A percentile compares a stretch with the other conserved stretches of the same genome.
phyloP scores from a whole-genome alignment of 1,140 invertebrate species.

The Orius insidiosus region DNA sequence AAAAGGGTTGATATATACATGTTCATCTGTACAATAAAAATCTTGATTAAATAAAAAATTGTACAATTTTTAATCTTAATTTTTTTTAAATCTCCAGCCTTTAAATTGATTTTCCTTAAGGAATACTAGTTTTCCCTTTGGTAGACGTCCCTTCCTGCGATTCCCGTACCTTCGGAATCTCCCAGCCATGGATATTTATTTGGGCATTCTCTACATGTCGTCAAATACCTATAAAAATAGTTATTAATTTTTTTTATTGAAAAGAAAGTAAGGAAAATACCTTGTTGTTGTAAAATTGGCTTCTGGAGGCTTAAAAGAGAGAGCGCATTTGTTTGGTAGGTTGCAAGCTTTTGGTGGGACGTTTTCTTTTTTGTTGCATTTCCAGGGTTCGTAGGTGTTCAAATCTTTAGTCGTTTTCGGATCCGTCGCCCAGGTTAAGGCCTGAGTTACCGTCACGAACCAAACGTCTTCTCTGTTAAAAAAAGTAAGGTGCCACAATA shows the following conservation, averaged over 20 bases:
- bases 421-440: constrained; percentile 77
- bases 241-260: constrained; percentile 5
- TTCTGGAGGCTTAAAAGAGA: constrained; percentile 57
- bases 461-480: constrained; percentile 63
- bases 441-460: constrained; percentile 80
- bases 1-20: no score
- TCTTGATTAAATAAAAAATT: background rate
- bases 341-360: constrained; percentile 57
- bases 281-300: constrained; percentile 58
- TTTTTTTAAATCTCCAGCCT: background rate
- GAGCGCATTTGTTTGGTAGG: constrained; percentile 64
- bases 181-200: constrained; percentile 73
- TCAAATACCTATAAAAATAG: constrained; percentile 48
- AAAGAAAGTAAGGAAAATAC: constrained; percentile 17
- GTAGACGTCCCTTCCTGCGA: constrained; percentile 60
- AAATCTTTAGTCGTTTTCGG: constrained; percentile 52
- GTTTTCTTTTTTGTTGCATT: constrained; percentile 53
- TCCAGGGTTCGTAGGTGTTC: constrained; percentile 59
- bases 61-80: constrained; percentile 1
- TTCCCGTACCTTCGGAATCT: constrained; percentile 65
- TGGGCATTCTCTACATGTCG: constrained; percentile 72
- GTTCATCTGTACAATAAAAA: background rate
- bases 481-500: constrained; percentile 4
- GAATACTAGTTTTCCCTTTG: constrained; percentile 40
- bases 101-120: background rate